These are phyloP conservation scores for Lagocephalus sceleratus DNA, from an alignment of 2,797 vertebrate genomes.

Conservation along the genomic window DNA sequence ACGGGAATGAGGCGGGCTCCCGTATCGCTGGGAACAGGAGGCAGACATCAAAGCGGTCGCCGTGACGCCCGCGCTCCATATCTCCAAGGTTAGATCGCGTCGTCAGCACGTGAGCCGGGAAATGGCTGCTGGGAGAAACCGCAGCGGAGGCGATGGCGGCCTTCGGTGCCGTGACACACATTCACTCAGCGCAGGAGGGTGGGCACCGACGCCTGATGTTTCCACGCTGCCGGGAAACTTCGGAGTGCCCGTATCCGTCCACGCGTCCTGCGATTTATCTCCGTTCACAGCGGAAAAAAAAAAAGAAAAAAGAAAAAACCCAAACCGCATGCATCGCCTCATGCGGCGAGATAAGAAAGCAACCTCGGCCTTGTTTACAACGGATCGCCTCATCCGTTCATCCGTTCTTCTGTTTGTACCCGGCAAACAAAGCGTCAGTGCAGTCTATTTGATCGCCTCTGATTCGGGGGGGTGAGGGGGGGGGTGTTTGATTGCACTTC, in stretches of 20 bases:
- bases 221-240: slow-evolving; percentile 43
- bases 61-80: slow-evolving; percentile 18
- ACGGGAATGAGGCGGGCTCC: slow-evolving; percentile 41
- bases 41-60: slow-evolving; percentile 45
- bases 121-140: slow-evolving; percentile 14
- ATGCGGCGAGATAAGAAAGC: slow-evolving; percentile 26
- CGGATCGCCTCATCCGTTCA: background rate
- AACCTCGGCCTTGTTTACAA: slow-evolving; percentile 30
- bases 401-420: slow-evolving; percentile 7
- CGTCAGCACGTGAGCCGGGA: slow-evolving; percentile 37
- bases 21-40: slow-evolving; percentile 22
- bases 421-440: background rate
- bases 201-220: slow-evolving; percentile 45
- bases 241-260: slow-evolving; percentile 31
- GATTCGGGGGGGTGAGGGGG: too few relatives aligned
- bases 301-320: slow-evolving; percentile 18
- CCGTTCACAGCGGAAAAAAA: slow-evolving; percentile 35
- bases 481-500: slow-evolving; percentile 16
- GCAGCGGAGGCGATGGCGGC: slow-evolving; percentile 10
- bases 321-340: slow-evolving; percentile 7
- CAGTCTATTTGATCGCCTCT: too few relatives aligned
- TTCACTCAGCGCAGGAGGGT: slow-evolving; percentile 40
- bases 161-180: slow-evolving; percentile 17
- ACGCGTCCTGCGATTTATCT: slow-evolving; percentile 35
- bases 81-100: slow-evolving; percentile 40